Evolutionary conservation across 1,140 invertebrate genomes (phyloP).

Genomic region (Diabrotica virgifera): DNA sequence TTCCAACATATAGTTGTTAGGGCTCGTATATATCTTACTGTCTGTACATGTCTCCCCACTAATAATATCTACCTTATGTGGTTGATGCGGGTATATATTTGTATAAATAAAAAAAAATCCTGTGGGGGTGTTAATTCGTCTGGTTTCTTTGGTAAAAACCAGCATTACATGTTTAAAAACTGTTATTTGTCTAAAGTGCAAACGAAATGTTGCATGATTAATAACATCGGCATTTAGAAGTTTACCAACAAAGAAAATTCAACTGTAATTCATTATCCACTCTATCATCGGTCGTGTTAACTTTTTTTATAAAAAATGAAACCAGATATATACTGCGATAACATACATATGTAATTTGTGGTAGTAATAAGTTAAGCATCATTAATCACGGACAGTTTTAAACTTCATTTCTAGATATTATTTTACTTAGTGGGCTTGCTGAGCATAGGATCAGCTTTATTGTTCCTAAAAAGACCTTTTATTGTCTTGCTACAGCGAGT

Average conservation of each 20-base stretch:
- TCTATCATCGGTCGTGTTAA: conserved; percentile 12
- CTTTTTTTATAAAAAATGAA: conserved; percentile 12
- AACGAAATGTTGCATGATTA: not conserved
- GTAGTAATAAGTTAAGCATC: conserved; percentile 10
- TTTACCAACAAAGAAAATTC: not conserved
- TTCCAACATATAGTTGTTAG: too few relatives aligned
- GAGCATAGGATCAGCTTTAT: not conserved
- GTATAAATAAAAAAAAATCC: too few relatives aligned
- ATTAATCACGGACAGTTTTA: conserved; percentile 11
- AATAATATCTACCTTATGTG: too few relatives aligned
- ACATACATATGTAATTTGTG: conserved; percentile 18
- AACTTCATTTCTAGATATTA: conserved; percentile 6
- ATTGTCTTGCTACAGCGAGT: not conserved
- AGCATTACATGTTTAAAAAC: not conserved
- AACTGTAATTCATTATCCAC: conserved; percentile 3
- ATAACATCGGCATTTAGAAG: not conserved
- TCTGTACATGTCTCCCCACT: too few relatives aligned
- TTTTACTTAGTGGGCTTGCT: conserved; percentile 3
- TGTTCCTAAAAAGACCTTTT: not conserved
- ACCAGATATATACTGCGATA: conserved; percentile 15
- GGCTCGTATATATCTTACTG: too few relatives aligned
- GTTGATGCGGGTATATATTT: too few relatives aligned
- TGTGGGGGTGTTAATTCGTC: too few relatives aligned
- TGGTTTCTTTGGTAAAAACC: too few relatives aligned
- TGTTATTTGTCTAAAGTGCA: not conserved